Evolutionary conservation across 2,797 vertebrate genomes (phyloP).

Genomic region (Crypturellus tataupa): DNA sequence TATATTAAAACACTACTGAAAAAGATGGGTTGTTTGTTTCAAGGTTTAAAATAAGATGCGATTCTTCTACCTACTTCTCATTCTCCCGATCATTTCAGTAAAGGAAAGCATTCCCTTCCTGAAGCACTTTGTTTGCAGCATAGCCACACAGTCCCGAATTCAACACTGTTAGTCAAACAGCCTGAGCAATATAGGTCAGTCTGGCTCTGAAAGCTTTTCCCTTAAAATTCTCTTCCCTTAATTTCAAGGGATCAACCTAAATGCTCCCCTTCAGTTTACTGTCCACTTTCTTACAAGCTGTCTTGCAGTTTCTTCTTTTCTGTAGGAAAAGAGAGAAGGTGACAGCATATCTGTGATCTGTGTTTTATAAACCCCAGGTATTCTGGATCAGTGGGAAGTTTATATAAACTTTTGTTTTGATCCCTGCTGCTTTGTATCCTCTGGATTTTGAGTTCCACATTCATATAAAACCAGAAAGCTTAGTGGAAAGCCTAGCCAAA

Average conservation of each 20-base stretch:
- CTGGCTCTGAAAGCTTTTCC: neutral
- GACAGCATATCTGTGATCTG: neutral
- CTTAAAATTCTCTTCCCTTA: neutral
- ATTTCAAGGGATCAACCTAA: neutral
- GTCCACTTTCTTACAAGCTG: neutral
- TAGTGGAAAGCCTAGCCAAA: neutral
- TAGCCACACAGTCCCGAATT: neutral
- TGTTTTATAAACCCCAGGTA: neutral
- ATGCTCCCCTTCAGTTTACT: neutral
- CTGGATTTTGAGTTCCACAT: neutral
- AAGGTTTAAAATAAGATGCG: neutral
- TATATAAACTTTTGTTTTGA: neutral
- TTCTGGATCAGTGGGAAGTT: neutral
- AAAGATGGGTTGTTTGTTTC: neutral
- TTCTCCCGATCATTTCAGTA: neutral
- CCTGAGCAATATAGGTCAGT: neutral
- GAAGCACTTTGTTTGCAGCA: neutral
- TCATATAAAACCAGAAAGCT: neutral
- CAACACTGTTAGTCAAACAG: neutral
- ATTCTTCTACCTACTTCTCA: neutral
- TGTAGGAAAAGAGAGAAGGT: neutral
- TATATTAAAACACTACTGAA: neutral
- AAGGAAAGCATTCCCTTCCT: neutral
- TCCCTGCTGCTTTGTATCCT: neutral
- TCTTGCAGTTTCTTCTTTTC: neutral